Conservation (phyloP, 2,113 vertebrate genomes). For the Tangachromis dhanisi region DNA sequence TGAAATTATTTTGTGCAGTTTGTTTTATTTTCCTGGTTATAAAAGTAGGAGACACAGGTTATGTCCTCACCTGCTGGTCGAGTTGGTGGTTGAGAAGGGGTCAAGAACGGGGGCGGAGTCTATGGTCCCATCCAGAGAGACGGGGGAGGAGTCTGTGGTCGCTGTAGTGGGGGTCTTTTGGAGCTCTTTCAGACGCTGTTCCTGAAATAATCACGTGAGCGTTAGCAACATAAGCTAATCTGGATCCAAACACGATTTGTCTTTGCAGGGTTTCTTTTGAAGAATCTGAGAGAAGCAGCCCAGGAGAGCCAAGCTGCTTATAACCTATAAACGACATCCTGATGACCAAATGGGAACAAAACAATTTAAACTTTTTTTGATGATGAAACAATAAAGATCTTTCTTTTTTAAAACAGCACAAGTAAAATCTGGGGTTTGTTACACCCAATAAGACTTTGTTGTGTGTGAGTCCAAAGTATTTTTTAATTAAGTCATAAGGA, state of each 20-base stretch:
- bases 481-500: neutral
- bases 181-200: conserved; percentile 94
- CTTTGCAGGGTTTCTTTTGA: neutral
- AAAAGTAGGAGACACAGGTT: neutral
- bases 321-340: neutral
- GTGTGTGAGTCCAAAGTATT: neutral
- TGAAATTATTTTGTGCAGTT: rapidly evolving
- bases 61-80: neutral
- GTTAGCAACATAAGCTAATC: neutral
- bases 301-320: rapidly evolving
- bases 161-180: conserved; percentile 90
- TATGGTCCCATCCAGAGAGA: conserved; percentile 86
- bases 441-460: rapidly evolving
- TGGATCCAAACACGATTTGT: neutral
- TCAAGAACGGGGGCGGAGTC: conserved; percentile 90
- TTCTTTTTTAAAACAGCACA: neutral
- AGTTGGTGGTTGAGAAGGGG: conserved; percentile 93
- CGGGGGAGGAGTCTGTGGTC: conserved; percentile 90
- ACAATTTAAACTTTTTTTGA: neutral
- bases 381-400: neutral
- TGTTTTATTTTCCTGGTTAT: neutral
- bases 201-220: conserved; percentile 56
- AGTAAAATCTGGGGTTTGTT: rapidly evolving
- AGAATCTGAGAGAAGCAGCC: neutral
- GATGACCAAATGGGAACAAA: neutral